Percentiles rank a stretch among this genome's conserved stretches.
Conservation (phyloP, 2,113 vertebrate genomes). For the Scomber japonicus region DNA sequence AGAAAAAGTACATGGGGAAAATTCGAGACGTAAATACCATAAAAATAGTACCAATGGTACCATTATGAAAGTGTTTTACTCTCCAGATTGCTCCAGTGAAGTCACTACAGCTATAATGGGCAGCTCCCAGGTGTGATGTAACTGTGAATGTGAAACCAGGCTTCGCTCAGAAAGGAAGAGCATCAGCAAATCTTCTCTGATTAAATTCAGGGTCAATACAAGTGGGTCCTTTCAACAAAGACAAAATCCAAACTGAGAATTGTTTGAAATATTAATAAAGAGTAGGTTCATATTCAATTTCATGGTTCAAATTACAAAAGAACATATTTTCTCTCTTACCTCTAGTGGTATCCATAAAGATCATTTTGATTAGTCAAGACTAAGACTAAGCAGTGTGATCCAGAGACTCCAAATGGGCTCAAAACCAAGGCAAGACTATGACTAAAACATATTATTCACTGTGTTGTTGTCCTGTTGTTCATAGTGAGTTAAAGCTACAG, state of each 20-base stretch:
- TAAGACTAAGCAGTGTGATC: too few species aligned
- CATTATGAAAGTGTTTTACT: conserved; percentile 28
- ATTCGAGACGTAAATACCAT: conserved; percentile 14
- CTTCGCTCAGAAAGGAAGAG: neutral
- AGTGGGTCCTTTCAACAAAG: neutral
- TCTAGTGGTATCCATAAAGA: too few species aligned
- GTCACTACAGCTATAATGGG: conserved; percentile 21
- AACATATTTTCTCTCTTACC: too few species aligned
- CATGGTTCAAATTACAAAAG: too few species aligned
- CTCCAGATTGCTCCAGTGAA: conserved; percentile 29
- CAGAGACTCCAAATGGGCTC: too few species aligned
- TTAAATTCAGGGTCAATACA: neutral
- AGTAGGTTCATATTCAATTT: neutral
- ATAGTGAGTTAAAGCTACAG: too few species aligned
- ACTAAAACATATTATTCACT: too few species aligned
- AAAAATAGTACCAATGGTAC: conserved; percentile 1
- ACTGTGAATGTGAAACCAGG: conserved; percentile 24
- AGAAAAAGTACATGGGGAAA: neutral
- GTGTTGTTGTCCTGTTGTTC: too few species aligned
- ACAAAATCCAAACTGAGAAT: neutral
- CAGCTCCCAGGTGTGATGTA: conserved; percentile 29
- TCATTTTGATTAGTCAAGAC: too few species aligned
- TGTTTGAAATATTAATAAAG: neutral
- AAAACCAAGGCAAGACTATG: too few species aligned
- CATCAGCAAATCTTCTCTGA: neutral